Evolutionary conservation across 2,888 invertebrate species (phyloP).

Genomic region (Drosophila cyrtoloma): DNA sequence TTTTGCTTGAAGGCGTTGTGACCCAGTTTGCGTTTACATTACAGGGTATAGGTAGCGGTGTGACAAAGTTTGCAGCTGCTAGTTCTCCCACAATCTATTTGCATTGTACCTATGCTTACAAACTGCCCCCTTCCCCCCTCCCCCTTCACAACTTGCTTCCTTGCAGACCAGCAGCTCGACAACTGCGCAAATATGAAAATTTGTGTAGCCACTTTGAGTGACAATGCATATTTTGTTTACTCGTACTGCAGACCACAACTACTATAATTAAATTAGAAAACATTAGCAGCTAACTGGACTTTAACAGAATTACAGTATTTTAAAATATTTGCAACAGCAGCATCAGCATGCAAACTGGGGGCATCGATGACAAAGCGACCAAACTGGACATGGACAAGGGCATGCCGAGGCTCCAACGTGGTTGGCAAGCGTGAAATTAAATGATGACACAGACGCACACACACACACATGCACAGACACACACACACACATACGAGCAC

Average conservation of each 20-base stretch:
- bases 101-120: background rate
- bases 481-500: constrained; percentile 20
- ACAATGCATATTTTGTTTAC: constrained; percentile 61
- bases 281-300: constrained; percentile 65
- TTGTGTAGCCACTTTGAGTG: constrained; percentile 54
- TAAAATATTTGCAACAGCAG: constrained; percentile 46
- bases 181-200: constrained; percentile 44
- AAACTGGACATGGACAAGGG: background rate
- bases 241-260: constrained; percentile 20
- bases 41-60: constrained; percentile 3
- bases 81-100: constrained; percentile 29
- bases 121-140: fast-evolving
- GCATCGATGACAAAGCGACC: background rate
- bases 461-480: constrained; percentile 5
- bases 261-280: constrained; percentile 63
- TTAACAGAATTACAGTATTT: constrained; percentile 56
- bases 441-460: constrained; percentile 33
- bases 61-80: constrained; percentile 33
- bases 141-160: background rate
- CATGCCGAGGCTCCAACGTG: constrained; percentile 8
- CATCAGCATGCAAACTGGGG: constrained; percentile 19
- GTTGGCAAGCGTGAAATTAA: constrained; percentile 62
- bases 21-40: background rate
- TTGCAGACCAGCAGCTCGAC: background rate
- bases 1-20: background rate